Conservation (phyloP, 2,888 invertebrate genomes). For the Cylloceria caligata region DNA sequence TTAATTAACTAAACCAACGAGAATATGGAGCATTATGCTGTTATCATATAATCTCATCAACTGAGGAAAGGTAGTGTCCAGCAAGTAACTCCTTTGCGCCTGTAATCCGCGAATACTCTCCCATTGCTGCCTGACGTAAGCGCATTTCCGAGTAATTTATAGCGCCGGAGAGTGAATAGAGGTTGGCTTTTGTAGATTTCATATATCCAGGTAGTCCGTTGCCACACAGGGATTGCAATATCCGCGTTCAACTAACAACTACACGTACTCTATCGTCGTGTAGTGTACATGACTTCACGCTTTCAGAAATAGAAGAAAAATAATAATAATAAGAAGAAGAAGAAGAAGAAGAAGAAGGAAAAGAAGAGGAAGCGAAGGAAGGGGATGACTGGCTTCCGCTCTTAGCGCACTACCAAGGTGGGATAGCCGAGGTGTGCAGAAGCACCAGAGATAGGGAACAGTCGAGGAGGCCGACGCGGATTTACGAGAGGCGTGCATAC, state of each 20-base stretch:
- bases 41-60: conserved; percentile 35
- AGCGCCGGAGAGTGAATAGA: conserved; percentile 11
- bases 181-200: conserved; percentile 21
- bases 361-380: conserved; percentile 26
- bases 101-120: conserved; percentile 26
- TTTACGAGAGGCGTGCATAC: conserved; percentile 61
- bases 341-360: not conserved
- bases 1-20: conserved; percentile 4
- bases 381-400: conserved; percentile 37
- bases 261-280: conserved; percentile 45
- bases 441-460: conserved; percentile 55
- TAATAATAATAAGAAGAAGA: no score
- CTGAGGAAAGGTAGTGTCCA: not conserved
- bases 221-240: conserved; percentile 24
- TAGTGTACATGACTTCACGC: conserved; percentile 15
- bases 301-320: conserved; percentile 17
- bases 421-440: conserved; percentile 14
- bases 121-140: not conserved
- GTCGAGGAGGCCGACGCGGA: conserved; percentile 50
- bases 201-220: not conserved
- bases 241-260: conserved; percentile 35
- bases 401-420: conserved; percentile 14
- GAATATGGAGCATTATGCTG: not conserved
- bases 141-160: conserved; percentile 44
- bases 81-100: not conserved